phyloP scores from a whole-genome alignment of 1,140 invertebrate genomes.

The Drosophila micromelanica region DNA sequence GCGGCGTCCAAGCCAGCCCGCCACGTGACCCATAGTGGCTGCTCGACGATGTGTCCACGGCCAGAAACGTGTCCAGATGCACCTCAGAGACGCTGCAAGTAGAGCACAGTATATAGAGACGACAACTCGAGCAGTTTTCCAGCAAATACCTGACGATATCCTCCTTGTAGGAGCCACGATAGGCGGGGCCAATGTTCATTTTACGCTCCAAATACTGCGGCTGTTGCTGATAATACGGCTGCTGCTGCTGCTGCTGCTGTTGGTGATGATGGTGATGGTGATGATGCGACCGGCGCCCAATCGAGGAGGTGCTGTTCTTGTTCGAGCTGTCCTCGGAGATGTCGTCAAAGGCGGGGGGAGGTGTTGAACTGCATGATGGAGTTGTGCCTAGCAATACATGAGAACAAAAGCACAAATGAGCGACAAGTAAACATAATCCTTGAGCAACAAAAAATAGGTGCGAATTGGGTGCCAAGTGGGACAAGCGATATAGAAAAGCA shows the following conservation, averaged over 20 bases:
- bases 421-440: slow-evolving; percentile 2
- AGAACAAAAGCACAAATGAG: slow-evolving; percentile 57
- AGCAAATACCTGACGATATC: slow-evolving; percentile 72
- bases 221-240: slow-evolving; percentile 71
- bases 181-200: slow-evolving; percentile 84
- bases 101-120: too few relatives aligned
- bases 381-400: slow-evolving; percentile 85
- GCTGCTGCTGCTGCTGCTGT: slow-evolving; percentile 84
- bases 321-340: slow-evolving; percentile 87
- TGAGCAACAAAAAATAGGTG: not conserved
- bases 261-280: slow-evolving; percentile 84
- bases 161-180: slow-evolving; percentile 81
- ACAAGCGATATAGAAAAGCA: slow-evolving; percentile 33
- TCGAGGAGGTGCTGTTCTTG: slow-evolving; percentile 82
- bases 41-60: slow-evolving; percentile 81
- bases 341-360: slow-evolving; percentile 94
- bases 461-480: not conserved
- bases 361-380: slow-evolving; percentile 91
- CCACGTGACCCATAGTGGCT: slow-evolving; percentile 83
- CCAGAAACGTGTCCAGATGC: slow-evolving; percentile 83
- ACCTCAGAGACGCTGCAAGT: slow-evolving; percentile 79
- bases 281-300: slow-evolving; percentile 83
- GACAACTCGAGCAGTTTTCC: not conserved
- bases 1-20: slow-evolving; percentile 90
- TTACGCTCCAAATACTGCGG: slow-evolving; percentile 84